Evolutionary conservation across 37 sponge, comb jelly and placozoan species (phyloP).

Genomic region (Ianthella basta): DNA sequence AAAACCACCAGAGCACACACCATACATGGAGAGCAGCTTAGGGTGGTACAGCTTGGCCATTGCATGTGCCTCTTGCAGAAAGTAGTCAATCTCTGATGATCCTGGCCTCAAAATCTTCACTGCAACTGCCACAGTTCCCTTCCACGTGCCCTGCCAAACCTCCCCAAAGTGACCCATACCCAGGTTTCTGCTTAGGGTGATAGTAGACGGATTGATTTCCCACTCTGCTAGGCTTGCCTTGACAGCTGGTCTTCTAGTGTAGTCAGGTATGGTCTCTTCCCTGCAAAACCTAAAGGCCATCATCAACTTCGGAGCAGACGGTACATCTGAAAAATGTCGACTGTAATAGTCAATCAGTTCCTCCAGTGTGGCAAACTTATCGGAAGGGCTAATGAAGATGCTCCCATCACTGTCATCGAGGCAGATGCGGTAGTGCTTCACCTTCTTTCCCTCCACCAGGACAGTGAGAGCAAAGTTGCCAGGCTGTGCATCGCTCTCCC

Average conservation of each 20-base stretch:
- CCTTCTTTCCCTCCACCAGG: constrained; percentile 64
- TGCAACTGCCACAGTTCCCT: constrained; percentile 76
- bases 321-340: neutral
- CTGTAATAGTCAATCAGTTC: constrained; percentile 86
- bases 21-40: constrained; percentile 63
- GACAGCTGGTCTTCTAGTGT: too few relatives aligned
- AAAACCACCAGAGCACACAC: constrained; percentile 26
- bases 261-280: too few relatives aligned
- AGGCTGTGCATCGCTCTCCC: constrained; percentile 95
- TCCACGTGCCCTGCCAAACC: constrained; percentile 80
- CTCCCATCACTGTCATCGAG: constrained; percentile 72
- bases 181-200: constrained; percentile 68
- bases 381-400: constrained; percentile 84
- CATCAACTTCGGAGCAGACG: neutral
- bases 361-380: constrained; percentile 81
- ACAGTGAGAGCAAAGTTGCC: constrained; percentile 86
- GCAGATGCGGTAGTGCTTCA: constrained; percentile 95
- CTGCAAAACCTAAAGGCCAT: neutral
- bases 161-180: constrained; percentile 95
- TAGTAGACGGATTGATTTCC: constrained; percentile 84
- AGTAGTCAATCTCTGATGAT: constrained; percentile 60
- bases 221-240: constrained; percentile 46
- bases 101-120: constrained; percentile 85
- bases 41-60: constrained; percentile 94
- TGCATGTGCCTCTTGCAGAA: constrained; percentile 87